These are phyloP conservation scores for Corythaixoides concolor DNA, from an alignment of 2,113 vertebrate species.

Conservation along the genomic window DNA sequence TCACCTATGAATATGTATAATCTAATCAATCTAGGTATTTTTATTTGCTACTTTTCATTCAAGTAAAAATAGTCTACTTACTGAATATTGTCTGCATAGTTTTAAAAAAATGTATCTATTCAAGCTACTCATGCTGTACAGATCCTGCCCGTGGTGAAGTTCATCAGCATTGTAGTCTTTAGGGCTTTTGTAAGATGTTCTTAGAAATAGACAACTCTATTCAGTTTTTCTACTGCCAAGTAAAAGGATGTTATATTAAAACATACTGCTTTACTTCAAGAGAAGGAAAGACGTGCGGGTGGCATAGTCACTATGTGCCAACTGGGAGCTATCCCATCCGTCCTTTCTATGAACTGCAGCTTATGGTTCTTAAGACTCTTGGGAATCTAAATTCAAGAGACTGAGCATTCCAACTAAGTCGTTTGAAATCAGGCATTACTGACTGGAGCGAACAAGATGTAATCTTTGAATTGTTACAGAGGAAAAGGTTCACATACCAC, in stretches of 20 bases:
- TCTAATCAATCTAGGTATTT: background rate
- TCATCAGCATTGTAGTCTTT: background rate
- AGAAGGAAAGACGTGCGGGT: background rate
- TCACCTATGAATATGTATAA: background rate
- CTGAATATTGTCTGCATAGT: background rate
- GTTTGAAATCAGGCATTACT: background rate
- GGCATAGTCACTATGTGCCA: rapidly evolving
- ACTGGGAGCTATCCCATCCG: background rate
- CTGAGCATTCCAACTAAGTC: background rate
- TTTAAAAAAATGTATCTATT: background rate
- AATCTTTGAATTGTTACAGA: background rate
- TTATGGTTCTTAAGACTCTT: background rate
- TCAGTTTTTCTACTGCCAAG: background rate
- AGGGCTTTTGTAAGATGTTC: background rate
- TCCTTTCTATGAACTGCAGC: background rate
- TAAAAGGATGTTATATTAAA: background rate
- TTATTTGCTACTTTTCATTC: background rate
- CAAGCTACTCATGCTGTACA: background rate
- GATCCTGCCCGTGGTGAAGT: background rate
- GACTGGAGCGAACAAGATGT: background rate
- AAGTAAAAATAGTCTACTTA: background rate
- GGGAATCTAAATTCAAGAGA: background rate
- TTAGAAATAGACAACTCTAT: background rate
- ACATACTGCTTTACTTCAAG: background rate
- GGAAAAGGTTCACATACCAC: background rate